Percentiles rank a stretch among this genome's conserved stretches.
Evolutionary conservation across 2,888 invertebrate species (phyloP).

Genomic region (Toxonevra muliebris): DNA sequence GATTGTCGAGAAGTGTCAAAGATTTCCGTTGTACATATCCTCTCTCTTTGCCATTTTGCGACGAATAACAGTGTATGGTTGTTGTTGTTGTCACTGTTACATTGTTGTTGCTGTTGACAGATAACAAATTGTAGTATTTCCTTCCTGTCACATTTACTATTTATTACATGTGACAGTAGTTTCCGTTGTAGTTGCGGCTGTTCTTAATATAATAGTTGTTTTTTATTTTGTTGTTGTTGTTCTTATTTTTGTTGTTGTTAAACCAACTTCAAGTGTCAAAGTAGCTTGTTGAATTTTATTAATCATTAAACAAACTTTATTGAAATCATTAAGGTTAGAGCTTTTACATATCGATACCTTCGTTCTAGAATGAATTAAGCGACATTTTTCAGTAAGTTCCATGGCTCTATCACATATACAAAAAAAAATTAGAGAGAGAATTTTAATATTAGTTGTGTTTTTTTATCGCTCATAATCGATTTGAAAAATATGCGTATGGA

Average conservation of each 20-base stretch:
- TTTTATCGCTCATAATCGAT: too few relatives aligned
- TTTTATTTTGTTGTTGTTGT: conserved; percentile 8
- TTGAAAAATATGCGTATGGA: too few relatives aligned
- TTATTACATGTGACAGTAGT: conserved; percentile 29
- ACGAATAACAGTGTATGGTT: neutral
- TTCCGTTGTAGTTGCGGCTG: conserved; percentile 31
- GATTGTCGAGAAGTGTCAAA: conserved; percentile 51
- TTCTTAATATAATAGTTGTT: conserved; percentile 2
- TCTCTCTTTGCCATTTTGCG: conserved; percentile 30
- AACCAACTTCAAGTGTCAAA: neutral
- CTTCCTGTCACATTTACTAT: conserved; percentile 37
- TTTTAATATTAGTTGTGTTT: too few relatives aligned
- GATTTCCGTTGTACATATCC: conserved; percentile 47
- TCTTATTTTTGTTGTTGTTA: conserved; percentile 11
- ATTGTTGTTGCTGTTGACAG: conserved; percentile 39
- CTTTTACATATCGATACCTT: too few relatives aligned
- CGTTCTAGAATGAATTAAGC: too few relatives aligned
- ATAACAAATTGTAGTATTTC: conserved; percentile 43
- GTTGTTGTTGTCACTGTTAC: conserved; percentile 18
- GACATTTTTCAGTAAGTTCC: too few relatives aligned
- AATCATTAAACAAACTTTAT: too few relatives aligned
- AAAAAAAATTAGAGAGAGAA: too few relatives aligned
- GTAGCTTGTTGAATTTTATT: too few relatives aligned
- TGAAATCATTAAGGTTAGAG: neutral
- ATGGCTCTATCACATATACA: too few relatives aligned